Evolutionary conservation across 2,113 vertebrate genomes (phyloP).

Genomic region (Rhea pennata): DNA sequence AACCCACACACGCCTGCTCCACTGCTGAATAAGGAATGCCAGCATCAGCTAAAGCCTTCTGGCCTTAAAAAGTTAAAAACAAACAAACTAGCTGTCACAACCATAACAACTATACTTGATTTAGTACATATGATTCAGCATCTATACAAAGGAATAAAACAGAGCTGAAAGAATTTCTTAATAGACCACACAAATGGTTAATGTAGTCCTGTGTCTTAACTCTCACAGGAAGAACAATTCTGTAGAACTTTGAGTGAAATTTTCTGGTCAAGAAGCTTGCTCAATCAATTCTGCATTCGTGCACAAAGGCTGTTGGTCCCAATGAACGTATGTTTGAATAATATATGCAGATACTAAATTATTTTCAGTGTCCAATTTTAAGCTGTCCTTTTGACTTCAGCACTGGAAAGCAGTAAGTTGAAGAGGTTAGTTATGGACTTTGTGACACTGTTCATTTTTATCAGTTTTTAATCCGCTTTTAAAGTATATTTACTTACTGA

Average conservation of each 20-base stretch:
- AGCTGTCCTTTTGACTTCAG: background rate
- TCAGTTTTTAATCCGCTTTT: background rate
- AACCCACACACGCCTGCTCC: constrained; percentile 92
- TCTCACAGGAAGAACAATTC: background rate
- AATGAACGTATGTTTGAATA: background rate
- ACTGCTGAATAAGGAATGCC: constrained; percentile 87
- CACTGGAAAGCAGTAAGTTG: background rate
- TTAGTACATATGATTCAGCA: background rate
- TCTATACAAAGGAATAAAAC: background rate
- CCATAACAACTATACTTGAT: background rate
- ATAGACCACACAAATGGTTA: background rate
- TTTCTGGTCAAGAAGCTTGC: no score
- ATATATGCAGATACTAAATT: background rate
- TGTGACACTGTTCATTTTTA: background rate
- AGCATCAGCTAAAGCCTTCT: constrained; percentile 90
- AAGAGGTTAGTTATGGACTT: background rate
- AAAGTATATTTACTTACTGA: background rate
- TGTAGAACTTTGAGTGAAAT: background rate
- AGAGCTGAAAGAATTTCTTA: background rate
- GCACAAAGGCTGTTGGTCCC: background rate
- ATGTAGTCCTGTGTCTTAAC: background rate
- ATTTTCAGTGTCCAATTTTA: background rate
- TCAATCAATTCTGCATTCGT: background rate
- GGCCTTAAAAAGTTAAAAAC: constrained; percentile 72
- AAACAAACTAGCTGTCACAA: background rate